Conservation (phyloP, 2,797 vertebrate species). For the Gambelia wislizenii region DNA sequence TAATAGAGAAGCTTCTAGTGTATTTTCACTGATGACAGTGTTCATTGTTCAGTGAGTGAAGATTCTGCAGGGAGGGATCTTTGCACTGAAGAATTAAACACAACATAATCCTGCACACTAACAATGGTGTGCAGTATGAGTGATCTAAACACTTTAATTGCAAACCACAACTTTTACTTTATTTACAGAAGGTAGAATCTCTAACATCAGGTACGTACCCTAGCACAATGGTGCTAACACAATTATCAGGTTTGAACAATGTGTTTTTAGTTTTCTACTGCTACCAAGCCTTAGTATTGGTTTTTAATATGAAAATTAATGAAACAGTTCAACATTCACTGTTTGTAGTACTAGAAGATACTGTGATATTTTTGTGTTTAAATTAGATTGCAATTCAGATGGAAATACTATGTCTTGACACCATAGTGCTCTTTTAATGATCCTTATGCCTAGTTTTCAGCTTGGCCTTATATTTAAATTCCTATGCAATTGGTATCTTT, state of each 20-base stretch:
- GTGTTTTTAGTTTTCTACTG: conserved; percentile 74
- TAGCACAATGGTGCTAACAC: conserved; percentile 79
- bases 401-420: conserved; percentile 78
- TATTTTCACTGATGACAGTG: conserved; percentile 76
- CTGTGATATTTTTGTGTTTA: conserved; percentile 81
- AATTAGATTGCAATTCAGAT: conserved; percentile 78
- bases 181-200: conserved; percentile 79
- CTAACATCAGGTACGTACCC: conserved; percentile 82
- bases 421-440: conserved; percentile 80
- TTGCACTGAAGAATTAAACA: conserved; percentile 71
- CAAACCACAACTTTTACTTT: conserved; percentile 74
- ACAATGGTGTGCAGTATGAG: conserved; percentile 64
- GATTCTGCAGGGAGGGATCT: conserved; percentile 84
- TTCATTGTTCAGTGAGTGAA: conserved; percentile 74
- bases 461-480: conserved; percentile 87
- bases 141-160: conserved; percentile 73
- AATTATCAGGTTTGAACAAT: conserved; percentile 80
- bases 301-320: conserved; percentile 76
- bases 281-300: conserved; percentile 73
- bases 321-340: conserved; percentile 76
- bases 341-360: conserved; percentile 82
- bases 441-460: conserved; percentile 79
- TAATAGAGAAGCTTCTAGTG: conserved; percentile 70
- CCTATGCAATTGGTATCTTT: conserved; percentile 85
- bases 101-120: conserved; percentile 65